Evolutionary conservation across 2,888 invertebrate species (phyloP).

Genomic region (Pachycephus smyrnensis): DNA sequence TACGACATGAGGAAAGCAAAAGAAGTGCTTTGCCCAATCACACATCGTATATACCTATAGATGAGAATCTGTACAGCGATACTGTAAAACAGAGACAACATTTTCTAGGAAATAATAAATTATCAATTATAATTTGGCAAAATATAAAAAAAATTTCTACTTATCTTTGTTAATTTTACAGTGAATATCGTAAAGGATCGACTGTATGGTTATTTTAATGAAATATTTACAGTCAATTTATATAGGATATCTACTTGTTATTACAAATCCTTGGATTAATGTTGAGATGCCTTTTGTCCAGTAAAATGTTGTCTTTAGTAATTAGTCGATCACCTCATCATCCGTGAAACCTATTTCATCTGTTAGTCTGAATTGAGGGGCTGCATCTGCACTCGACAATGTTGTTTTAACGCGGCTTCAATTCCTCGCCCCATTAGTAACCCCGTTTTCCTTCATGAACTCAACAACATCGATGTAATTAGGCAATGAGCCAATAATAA

Average conservation of each 20-base stretch:
- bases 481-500: constrained; percentile 16
- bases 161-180: neutral
- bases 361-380: neutral
- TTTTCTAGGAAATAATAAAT: neutral
- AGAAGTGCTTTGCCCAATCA: neutral
- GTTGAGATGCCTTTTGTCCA: constrained; percentile 8
- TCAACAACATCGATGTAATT: constrained; percentile 12
- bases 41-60: neutral
- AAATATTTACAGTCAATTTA: neutral
- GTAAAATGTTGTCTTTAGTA: constrained; percentile 17
- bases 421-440: constrained; percentile 10
- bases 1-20: neutral
- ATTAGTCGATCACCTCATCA: constrained; percentile 23
- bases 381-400: constrained; percentile 11
- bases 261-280: constrained; percentile 6
- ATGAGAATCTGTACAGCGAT: neutral
- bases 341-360: constrained; percentile 4
- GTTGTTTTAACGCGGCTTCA: constrained; percentile 30
- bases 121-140: neutral
- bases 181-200: neutral
- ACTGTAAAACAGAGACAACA: neutral
- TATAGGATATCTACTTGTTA: neutral
- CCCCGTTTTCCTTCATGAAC: neutral
- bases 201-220: neutral
- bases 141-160: too few relatives aligned